Conservation (phyloP, 2,113 vertebrate species). For the Amazona guildingii region DNA sequence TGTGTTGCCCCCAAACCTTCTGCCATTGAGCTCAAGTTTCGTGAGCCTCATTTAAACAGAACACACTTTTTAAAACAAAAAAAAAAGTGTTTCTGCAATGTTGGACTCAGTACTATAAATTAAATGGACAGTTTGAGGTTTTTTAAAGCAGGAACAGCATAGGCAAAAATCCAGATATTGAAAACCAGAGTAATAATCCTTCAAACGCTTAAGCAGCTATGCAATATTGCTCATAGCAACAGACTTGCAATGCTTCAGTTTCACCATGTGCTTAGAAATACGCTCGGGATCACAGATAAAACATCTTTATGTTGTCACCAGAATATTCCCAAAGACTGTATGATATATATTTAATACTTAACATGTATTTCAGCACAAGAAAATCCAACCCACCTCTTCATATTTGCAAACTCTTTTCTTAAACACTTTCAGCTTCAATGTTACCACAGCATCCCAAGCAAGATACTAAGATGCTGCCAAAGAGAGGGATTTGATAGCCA, state of each 20-base stretch:
- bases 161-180: neutral
- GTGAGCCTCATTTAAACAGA: neutral
- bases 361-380: neutral
- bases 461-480: neutral
- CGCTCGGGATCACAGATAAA: neutral
- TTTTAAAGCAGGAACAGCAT: neutral
- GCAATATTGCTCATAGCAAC: neutral
- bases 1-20: rapidly evolving
- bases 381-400: neutral
- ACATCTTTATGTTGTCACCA: neutral
- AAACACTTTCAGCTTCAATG: neutral
- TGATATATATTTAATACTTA: neutral
- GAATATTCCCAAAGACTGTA: neutral
- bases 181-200: neutral
- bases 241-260: neutral
- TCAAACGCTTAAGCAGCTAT: neutral
- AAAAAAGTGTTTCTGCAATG: neutral
- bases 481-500: neutral
- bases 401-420: neutral
- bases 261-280: neutral
- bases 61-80: neutral
- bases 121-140: neutral
- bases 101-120: neutral
- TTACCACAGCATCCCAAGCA: neutral
- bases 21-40: neutral